A percentile compares a stretch with the other conserved stretches of the same genome.
phyloP scores from a whole-genome alignment of 2,888 invertebrate genomes.

The Nycteola revayana region DNA sequence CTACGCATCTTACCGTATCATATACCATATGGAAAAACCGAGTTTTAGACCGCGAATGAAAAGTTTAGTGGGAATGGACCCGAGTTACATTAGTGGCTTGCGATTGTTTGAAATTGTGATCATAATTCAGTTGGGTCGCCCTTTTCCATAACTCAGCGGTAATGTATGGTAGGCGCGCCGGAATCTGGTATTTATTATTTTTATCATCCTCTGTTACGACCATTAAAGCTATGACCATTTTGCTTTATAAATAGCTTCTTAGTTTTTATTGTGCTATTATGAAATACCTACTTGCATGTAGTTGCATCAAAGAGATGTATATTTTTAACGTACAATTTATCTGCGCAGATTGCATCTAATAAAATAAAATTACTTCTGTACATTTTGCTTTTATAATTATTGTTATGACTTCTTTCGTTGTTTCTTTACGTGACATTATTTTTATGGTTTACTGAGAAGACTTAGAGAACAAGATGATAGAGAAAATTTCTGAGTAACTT shows the following conservation, averaged over 20 bases:
- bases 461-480: too few species aligned
- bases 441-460: too few species aligned
- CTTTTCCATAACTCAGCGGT: constrained; percentile 37
- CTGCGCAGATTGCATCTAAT: too few species aligned
- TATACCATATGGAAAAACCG: neutral
- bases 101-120: constrained; percentile 46
- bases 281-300: too few species aligned
- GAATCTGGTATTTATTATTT: constrained; percentile 33
- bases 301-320: too few species aligned
- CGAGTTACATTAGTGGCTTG: constrained; percentile 34
- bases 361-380: too few species aligned
- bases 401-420: too few species aligned
- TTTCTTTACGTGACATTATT: too few species aligned
- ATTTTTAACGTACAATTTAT: too few species aligned
- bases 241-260: constrained; percentile 11
- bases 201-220: constrained; percentile 23
- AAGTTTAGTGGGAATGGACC: constrained; percentile 24
- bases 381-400: too few species aligned
- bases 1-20: too few species aligned
- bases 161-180: constrained; percentile 30
- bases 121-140: constrained; percentile 41
- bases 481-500: too few species aligned
- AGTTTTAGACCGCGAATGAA: constrained; percentile 38
- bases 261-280: neutral
- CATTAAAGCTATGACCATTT: constrained; percentile 17